Conservation (phyloP, 2,113 vertebrate genomes). For the Pithys albifrons region DNA sequence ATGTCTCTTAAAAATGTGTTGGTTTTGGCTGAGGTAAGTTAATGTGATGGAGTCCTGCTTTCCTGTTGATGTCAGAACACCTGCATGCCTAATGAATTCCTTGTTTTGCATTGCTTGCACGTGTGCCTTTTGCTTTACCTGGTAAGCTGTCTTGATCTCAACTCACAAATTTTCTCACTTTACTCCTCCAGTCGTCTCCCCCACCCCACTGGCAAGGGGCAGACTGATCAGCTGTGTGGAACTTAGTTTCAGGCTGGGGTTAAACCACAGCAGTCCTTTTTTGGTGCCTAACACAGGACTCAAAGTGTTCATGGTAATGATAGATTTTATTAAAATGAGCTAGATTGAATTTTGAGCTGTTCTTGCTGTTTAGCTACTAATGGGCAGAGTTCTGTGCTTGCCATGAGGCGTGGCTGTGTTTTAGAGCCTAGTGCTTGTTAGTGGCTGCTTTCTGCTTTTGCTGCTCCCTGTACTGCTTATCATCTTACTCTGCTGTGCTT, state of each 20-base stretch:
- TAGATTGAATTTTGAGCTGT: neutral
- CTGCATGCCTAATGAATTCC: neutral
- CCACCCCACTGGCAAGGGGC: neutral
- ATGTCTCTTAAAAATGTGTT: neutral
- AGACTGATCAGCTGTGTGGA: neutral
- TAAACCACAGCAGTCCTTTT: neutral
- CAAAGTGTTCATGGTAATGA: neutral
- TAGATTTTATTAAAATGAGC: neutral
- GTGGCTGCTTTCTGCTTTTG: neutral
- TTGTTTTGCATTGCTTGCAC: neutral
- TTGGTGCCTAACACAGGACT: neutral
- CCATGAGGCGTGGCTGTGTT: neutral
- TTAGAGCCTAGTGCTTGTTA: neutral
- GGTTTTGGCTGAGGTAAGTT: neutral
- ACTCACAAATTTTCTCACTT: neutral
- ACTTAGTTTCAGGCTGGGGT: neutral
- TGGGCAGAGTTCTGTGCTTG: neutral
- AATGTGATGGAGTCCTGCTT: neutral
- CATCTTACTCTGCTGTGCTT: neutral
- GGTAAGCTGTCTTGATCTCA: neutral
- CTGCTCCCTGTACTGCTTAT: neutral
- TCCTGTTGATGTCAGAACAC: neutral
- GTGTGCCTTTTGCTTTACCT: neutral
- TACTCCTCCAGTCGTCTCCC: neutral
- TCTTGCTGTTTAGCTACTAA: neutral